Base-by-base conservation (phyloP, 2,113 vertebrate species). In the Casuarius casuarius region DNA sequence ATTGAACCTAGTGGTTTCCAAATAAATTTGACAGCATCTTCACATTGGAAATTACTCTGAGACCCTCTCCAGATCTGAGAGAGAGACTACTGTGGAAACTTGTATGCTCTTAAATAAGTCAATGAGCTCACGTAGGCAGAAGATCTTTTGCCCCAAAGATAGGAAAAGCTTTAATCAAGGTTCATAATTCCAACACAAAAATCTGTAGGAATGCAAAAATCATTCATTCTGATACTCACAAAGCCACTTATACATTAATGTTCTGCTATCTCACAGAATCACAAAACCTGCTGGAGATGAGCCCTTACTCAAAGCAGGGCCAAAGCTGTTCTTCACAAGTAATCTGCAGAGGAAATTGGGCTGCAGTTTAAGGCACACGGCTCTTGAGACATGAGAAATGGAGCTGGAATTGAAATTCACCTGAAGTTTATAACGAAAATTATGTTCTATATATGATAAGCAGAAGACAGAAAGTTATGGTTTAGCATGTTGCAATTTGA, bases 221-320 rank as follows among this genome's bases (percentile, higher is more conserved):
- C 46, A 44, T 72, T 68, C 1, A 65, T 70, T 78, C 48, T 65
- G 26, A 62, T 4, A 56, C 12, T 61, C 25, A 48, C 40, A 15
- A 49, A 9, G 51, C 6, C 6, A 40, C 8, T 65, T 72, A 17
- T 4, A n/a, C 12, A 13, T 56, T 28, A 63, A 0, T 44, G 42
- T 46, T 65, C 29, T 76, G 21, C 4, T 62, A 56, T 74, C 66
- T 76, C 58, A 76, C 19, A 83, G 28, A 42, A 22, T 38, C 22
- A 19, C 12, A 76, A 25, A 82, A 70, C 19, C 12, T 1, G 76
- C 49, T 49, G 40, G 44, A 84, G 6, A 5, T 78, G 84, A 73
- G 23, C 7, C 85, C 44, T 31, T 25, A 31, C 29, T 33, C 56
- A 42, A 1, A 0, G 1, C 25, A 8, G 6, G 28, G 49, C 25